These are phyloP conservation scores for Ophion obscuratus DNA, from an alignment of 2,888 invertebrate species.

Conservation along the genomic window DNA sequence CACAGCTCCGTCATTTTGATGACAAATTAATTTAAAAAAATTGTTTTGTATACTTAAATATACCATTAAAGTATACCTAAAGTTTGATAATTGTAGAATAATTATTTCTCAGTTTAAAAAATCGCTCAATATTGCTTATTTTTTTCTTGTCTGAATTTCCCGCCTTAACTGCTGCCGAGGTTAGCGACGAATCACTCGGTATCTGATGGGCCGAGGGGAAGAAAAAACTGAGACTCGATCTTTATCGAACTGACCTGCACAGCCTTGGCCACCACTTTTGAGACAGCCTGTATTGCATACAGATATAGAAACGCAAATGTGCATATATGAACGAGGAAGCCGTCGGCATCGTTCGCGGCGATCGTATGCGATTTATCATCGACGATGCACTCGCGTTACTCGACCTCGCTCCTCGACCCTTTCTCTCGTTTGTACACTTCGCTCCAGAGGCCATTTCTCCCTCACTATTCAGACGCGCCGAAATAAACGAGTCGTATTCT, in stretches of 20 bases:
- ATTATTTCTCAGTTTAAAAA: too few relatives aligned
- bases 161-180: too few relatives aligned
- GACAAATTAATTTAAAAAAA: too few relatives aligned
- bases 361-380: conserved; percentile 64
- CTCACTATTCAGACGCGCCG: conserved; percentile 5
- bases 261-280: neutral
- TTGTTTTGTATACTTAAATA: too few relatives aligned
- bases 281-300: neutral
- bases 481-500: neutral
- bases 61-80: too few relatives aligned
- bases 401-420: conserved; percentile 36
- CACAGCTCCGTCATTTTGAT: too few relatives aligned
- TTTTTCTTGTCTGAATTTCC: too few relatives aligned
- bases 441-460: conserved; percentile 25
- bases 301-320: neutral
- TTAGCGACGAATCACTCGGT: neutral
- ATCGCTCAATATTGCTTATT: too few relatives aligned
- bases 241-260: neutral
- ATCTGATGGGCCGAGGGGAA: neutral
- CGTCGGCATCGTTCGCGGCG: conserved; percentile 57
- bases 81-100: too few relatives aligned
- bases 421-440: conserved; percentile 37
- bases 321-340: conserved; percentile 31
- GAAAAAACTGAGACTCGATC: neutral
- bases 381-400: conserved; percentile 57